Evolutionary conservation across 2,113 vertebrate species (phyloP), one percentile per base, ranked within the genome.

Genomic region (Colius striatus): DNA sequence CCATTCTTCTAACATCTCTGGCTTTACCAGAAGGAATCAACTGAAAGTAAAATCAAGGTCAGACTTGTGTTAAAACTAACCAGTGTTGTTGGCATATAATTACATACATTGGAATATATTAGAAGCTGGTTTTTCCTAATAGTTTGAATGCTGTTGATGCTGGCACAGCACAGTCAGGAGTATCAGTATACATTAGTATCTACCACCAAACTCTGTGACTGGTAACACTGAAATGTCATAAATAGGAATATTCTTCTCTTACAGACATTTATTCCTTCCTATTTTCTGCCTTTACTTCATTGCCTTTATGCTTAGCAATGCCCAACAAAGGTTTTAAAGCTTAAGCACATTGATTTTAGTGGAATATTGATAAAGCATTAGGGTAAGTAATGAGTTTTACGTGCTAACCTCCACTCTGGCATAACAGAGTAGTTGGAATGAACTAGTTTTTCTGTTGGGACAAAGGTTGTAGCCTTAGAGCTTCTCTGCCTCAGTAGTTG

Each of bases 351-450:
- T 45, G 63, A 77, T 43, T 94, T 92, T 45, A 41, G 62, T 62
- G 41, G 45, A 77, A 78, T 79, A 65, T 71, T 78, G 45, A 81
- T 84, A 78, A 84, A 32, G 13, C 19, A 55, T 81, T 80, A 58
- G 13, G 50, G 26, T 47, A 76, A 83, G 20, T 21, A 45, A 80
- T 92, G 57, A 48, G 21, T 74, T 92, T 48, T 23, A 10, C 9
- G 8, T 6, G 16, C 36, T 25, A 61, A 29, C n/a, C 65, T 71
- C 12, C 61, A 38, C 41, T 84, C 32, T n/a, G 55, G 29, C 41
- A 14, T 43, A 50, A 8, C 12, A 38, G 29, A 18, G 29, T 10
- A 18, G 26, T 10, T 0, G 0, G 38, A 84, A 43, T 5, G 6
- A 83, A 16, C 19, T 61, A 22, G 54, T 81, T 89, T 74, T 90